Conservation (phyloP, 1,140 invertebrate genomes). For the Pogonomyrmex barbatus region DNA sequence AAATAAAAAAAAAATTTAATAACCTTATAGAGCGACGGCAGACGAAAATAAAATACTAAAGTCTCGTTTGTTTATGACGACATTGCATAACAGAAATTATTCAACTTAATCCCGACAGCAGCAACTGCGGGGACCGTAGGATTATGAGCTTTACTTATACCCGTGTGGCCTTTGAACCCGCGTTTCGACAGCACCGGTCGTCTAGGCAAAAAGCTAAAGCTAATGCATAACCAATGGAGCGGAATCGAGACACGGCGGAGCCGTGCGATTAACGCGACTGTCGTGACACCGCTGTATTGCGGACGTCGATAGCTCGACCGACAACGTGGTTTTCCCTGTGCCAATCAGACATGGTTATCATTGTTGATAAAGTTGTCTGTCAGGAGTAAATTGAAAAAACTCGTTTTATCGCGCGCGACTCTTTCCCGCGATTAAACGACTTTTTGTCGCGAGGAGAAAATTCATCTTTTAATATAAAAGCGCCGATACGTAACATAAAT, state of each 20-base stretch:
- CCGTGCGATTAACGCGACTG: constrained; percentile 52
- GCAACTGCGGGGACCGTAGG: not conserved
- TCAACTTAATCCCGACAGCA: not conserved
- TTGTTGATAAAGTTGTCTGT: constrained; percentile 22
- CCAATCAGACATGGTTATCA: constrained; percentile 31
- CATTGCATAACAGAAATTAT: constrained; percentile 14
- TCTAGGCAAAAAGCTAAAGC: constrained; percentile 49
- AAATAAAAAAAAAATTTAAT: not conserved
- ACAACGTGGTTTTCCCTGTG: constrained; percentile 24
- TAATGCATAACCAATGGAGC: constrained; percentile 64
- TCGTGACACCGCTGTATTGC: constrained; percentile 55
- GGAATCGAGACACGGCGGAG: constrained; percentile 64
- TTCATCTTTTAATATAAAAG: too few species aligned
- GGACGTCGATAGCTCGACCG: constrained; percentile 53
- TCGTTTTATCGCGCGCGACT: constrained; percentile 34
- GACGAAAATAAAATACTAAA: not conserved
- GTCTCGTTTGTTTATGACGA: not conserved
- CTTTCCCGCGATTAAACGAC: not conserved
- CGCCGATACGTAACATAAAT: not conserved
- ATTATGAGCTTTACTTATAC: constrained; percentile 65
- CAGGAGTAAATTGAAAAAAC: constrained; percentile 29
- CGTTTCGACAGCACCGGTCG: constrained; percentile 67
- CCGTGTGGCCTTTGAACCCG: constrained; percentile 61
- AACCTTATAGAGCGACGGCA: not conserved
- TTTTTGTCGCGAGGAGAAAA: not conserved